Percentiles rank a stretch among this genome's conserved stretches.
Evolutionary conservation across 2,888 invertebrate species (phyloP).

Genomic region (Philhelius pedissequus): DNA sequence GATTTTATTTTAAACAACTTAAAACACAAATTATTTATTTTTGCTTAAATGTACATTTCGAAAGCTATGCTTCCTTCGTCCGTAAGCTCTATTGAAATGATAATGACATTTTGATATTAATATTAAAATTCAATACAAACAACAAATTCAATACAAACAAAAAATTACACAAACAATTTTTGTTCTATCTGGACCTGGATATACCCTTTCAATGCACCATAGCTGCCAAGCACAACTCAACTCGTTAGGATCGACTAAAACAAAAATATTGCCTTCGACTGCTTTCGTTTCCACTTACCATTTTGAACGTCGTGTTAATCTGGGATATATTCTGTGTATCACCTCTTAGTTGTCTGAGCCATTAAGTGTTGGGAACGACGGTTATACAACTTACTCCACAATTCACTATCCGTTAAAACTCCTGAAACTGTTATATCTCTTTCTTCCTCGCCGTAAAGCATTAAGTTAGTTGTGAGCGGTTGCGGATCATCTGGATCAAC

Average conservation of each 20-base stretch:
- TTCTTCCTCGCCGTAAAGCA: background rate
- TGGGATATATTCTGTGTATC: background rate
- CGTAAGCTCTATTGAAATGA: no score
- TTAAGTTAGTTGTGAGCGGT: background rate
- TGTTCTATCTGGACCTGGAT: no score
- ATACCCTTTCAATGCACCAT: no score
- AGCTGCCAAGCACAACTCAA: background rate
- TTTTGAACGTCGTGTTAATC: background rate
- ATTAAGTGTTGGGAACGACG: background rate
- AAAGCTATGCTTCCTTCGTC: no score
- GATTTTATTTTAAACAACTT: no score
- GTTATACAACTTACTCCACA: background rate
- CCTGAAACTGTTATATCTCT: background rate
- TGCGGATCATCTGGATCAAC: background rate
- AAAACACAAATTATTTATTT: no score
- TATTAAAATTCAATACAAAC: no score
- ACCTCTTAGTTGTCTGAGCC: background rate
- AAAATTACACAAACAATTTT: no score
- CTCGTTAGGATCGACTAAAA: background rate
- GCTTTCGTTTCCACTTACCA: background rate
- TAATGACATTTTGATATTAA: no score
- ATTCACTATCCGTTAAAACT: background rate
- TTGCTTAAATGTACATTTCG: no score
- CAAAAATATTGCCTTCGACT: background rate
- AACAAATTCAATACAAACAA: no score